A percentile compares a stretch with the other conserved stretches of the same genome.
These are phyloP conservation scores for Lasiurus borealis DNA, from an alignment of 2,113 vertebrate species.

Conservation along the genomic window DNA sequence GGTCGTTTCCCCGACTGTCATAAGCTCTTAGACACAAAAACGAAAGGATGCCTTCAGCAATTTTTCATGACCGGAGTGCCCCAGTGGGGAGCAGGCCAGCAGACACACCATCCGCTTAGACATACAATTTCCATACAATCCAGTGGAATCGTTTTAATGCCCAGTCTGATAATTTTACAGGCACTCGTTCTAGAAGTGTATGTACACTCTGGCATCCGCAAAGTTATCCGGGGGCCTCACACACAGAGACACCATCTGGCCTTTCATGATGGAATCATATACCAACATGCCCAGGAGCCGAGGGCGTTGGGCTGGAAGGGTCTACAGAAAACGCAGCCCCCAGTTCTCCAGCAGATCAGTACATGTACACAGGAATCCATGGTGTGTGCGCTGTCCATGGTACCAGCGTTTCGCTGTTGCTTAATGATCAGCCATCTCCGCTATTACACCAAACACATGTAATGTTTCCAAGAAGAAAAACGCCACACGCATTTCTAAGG, in stretches of 20 bases:
- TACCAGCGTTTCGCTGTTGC: background rate
- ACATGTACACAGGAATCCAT: rapidly evolving
- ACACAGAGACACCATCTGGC: background rate
- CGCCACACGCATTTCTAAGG: background rate
- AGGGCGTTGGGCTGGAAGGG: background rate
- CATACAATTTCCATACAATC: background rate
- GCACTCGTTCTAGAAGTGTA: background rate
- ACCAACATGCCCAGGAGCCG: rapidly evolving
- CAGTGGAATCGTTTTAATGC: background rate
- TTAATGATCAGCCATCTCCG: background rate
- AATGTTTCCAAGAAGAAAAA: background rate
- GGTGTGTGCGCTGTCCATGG: rapidly evolving
- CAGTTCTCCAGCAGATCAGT: no score
- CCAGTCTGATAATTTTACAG: background rate
- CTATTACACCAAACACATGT: background rate
- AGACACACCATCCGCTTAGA: background rate
- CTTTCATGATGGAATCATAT: background rate
- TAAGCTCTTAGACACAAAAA: background rate
- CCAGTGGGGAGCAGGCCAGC: rapidly evolving
- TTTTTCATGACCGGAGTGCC: background rate
- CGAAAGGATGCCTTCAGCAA: background rate
- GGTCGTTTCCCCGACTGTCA: background rate
- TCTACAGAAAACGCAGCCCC: no score
- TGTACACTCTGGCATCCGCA: no score
- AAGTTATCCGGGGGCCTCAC: background rate